Evolutionary conservation across 2,113 vertebrate genomes (phyloP).

Genomic region (Pluvialis apricaria): DNA sequence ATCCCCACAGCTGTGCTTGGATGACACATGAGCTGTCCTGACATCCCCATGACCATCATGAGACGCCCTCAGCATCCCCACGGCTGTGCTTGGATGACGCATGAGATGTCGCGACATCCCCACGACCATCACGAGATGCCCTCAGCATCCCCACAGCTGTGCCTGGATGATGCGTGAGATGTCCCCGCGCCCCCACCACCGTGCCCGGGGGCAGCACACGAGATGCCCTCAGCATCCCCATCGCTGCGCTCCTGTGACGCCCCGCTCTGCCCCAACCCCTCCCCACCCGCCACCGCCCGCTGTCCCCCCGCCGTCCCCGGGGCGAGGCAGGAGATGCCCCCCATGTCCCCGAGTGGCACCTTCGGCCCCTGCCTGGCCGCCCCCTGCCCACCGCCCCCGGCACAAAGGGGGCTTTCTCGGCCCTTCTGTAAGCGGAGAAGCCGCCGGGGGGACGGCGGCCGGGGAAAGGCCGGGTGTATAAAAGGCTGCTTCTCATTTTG

Average conservation of each 20-base stretch:
- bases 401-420: conserved; percentile 45
- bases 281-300: not conserved
- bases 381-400: not conserved
- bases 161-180: too few relatives aligned
- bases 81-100: not conserved
- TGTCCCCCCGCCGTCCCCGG: not conserved
- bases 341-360: not conserved
- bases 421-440: conserved; percentile 38
- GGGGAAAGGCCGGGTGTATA: not conserved
- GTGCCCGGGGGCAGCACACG: too few relatives aligned
- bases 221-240: not conserved
- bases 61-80: too few relatives aligned
- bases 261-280: not conserved
- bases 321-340: not conserved
- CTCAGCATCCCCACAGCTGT: not conserved
- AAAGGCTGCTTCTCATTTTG: conserved; percentile 34
- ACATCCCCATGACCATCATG: not conserved
- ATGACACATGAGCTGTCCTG: rapidly evolving
- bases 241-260: not conserved
- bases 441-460: not conserved
- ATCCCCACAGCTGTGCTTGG: not conserved
- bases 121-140: not conserved
- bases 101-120: not conserved
- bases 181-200: not conserved
- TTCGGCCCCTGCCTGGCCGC: not conserved